Conservation (phyloP, 2,888 invertebrate genomes). For the Zygothrica quintamaculata region DNA sequence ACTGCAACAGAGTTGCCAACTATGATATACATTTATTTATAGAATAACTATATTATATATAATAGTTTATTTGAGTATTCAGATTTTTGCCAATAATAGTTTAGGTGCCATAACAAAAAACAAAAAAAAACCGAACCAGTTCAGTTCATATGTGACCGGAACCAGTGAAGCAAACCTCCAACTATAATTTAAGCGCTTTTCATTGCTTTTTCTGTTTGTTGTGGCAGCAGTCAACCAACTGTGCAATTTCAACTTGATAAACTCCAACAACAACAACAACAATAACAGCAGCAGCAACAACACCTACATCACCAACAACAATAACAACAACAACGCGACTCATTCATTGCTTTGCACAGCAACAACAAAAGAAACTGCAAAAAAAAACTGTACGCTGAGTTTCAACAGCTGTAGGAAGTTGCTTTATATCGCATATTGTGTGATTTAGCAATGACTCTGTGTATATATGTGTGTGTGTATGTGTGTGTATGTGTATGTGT, state of each 20-base stretch:
- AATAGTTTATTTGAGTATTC: too few species aligned
- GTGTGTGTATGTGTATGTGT: slow-evolving; percentile 4
- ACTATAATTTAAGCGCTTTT: slow-evolving; percentile 24
- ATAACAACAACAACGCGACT: slow-evolving; percentile 53
- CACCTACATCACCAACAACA: slow-evolving; percentile 39
- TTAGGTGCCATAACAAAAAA: slow-evolving; percentile 10
- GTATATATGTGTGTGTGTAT: slow-evolving; percentile 16
- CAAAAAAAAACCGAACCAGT: slow-evolving; percentile 5
- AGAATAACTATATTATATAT: too few species aligned
- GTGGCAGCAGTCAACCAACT: slow-evolving; percentile 66
- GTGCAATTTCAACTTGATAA: slow-evolving; percentile 70
- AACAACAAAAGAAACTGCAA: slow-evolving; percentile 16
- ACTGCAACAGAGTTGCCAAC: too few species aligned
- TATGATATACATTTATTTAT: too few species aligned
- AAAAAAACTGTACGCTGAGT: slow-evolving; percentile 47
- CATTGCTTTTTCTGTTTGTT: slow-evolving; percentile 46
- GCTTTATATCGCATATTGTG: slow-evolving; percentile 44
- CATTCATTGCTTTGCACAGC: slow-evolving; percentile 65
- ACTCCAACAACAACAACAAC: slow-evolving; percentile 36
- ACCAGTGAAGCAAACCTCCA: slow-evolving; percentile 17
- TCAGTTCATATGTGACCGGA: not conserved
- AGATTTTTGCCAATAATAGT: too few species aligned
- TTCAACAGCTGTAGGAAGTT: slow-evolving; percentile 71
- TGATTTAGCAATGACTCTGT: slow-evolving; percentile 25
- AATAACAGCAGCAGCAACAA: slow-evolving; percentile 29